Base-by-base conservation (phyloP, 2,888 invertebrate genomes). In the Mycalesis mineus region DNA sequence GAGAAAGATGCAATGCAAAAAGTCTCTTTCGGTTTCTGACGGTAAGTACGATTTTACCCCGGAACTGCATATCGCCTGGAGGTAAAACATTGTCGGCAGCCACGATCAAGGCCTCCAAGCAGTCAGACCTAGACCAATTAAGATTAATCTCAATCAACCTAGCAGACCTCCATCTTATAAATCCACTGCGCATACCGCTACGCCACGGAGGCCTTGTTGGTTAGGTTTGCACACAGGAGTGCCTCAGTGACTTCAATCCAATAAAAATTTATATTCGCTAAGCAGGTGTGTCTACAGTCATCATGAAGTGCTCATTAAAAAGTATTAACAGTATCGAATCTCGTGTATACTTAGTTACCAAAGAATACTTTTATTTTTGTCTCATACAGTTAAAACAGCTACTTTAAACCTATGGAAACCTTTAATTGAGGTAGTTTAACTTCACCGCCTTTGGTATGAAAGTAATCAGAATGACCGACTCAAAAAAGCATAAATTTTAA, bases 211-310 rank as follows among this genome's bases (percentile, higher is more conserved):
- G 37, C 82, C 82, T 49, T 70, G 70, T 37, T 64, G 61, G n/a
- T n/a, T n/a, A n/a, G 72, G n/a, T 47, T 78, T 75, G 63, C 84
- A 82, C 13, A 75, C 77, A 7, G 80, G 77, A 7, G 49, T 42
- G 37, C 47, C 67, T 62, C 3, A 77, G 61, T 0, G 81, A 78
- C 61, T 78, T 77, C n/a, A 71, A 49, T 1, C 79, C 66, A 29
- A 66, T 64, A 55, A 79, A 82, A 36, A 82, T 70, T 59, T 80
- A 82, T 11, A 79, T 61, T 62, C 80, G 80, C 0, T 63, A 63
- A 7, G 31, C 9, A 7, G 81, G 77, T 40, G 63, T 70, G 1
- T 55, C 44, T 9, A 55, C 52, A 1, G 49, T 58, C 0, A 37
- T 52, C 2, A 82, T 61, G 42, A 65, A 41, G 4, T 52, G 9